Evolutionary conservation across 2,888 invertebrate genomes (phyloP).

Genomic region (Lasioglossum morio): DNA sequence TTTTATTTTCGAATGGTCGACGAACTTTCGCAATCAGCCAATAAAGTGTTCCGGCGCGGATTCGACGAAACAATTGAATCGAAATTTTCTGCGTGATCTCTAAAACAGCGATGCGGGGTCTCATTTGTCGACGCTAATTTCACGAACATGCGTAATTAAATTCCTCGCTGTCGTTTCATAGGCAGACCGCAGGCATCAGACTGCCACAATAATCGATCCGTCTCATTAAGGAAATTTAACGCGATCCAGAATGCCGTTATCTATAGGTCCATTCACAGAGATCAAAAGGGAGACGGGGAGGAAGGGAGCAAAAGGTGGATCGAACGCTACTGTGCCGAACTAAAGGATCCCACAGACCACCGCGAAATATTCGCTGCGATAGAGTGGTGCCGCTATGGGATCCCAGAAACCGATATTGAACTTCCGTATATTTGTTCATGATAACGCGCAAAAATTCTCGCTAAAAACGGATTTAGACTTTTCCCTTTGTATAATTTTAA

Average conservation of each 20-base stretch:
- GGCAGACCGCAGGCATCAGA: background rate
- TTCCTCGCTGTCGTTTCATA: constrained; percentile 10
- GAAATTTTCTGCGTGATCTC: background rate
- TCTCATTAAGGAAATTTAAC: constrained; percentile 26
- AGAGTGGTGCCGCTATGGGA: background rate
- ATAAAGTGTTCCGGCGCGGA: background rate
- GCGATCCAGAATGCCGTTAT: constrained; percentile 14
- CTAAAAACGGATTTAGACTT: background rate
- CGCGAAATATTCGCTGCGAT: background rate
- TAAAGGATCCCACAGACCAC: constrained; percentile 1
- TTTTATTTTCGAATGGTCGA: background rate
- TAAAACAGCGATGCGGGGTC: background rate
- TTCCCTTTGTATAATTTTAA: background rate
- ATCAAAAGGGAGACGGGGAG: no score
- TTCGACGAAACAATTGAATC: background rate
- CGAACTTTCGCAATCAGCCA: background rate
- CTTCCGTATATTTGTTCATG: background rate
- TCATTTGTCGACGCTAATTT: background rate
- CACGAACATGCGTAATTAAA: constrained; percentile 23
- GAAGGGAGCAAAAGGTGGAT: background rate
- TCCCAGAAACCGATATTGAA: background rate
- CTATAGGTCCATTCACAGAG: background rate
- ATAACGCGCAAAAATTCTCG: background rate
- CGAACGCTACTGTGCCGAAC: constrained; percentile 4
- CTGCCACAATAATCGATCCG: constrained; percentile 17